Base-by-base conservation (phyloP, 2,888 invertebrate genomes). In the Nephrocerus scutellatus region DNA sequence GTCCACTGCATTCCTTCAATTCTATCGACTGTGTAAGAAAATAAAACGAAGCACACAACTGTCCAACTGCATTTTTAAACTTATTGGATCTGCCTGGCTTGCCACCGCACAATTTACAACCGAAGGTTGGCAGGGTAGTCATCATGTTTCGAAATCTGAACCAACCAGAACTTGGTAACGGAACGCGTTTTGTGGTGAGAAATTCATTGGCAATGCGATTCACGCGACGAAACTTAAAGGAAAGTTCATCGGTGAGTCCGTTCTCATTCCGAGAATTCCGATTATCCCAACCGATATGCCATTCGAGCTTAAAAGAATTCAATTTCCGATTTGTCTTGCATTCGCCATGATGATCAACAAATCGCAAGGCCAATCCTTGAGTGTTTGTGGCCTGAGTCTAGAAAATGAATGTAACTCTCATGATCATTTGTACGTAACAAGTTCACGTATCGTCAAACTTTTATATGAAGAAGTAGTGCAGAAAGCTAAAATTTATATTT, bases 251-350 rank as follows among this genome's bases (percentile, higher is more conserved):
- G 38, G 41, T n/a, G 45, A 52, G 39, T 21, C 37, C 28, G 53
- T 58, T 12, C 44, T 55, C 3, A 49, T 63, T 32, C 56, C 59
- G 44, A 46, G 55, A 16, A 61, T 36, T 21, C 30, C 22, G n/a
- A 30, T 30, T 3, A 37, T 31, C 7, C 54, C 54, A 35, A 57
- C 45, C 7, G 55, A 61, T 46, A 34, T 54, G 36, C 55, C 56
- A 39, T 51, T 63, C 28, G 44, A 55, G 33, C 36, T 57, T 57
- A 25, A 59, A 58, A 44, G 60, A 60, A 45, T 48, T 57, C 29
- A 56, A 62, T 53, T 56, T 53, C 15, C 57, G 57, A 48, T 49
- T 30, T 22, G 30, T 13, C 2, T 36, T 30, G 37, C 23, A 12
- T 37, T 37, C 16, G n/a, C n/a, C n/a, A n/a, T n/a, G n/a, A n/a